Evolutionary conservation across 30 jellyfish, hydroid and myxozoan species (phyloP), one percentile per base, ranked within the genome.

Genomic region (Aurelia coerulea): DNA sequence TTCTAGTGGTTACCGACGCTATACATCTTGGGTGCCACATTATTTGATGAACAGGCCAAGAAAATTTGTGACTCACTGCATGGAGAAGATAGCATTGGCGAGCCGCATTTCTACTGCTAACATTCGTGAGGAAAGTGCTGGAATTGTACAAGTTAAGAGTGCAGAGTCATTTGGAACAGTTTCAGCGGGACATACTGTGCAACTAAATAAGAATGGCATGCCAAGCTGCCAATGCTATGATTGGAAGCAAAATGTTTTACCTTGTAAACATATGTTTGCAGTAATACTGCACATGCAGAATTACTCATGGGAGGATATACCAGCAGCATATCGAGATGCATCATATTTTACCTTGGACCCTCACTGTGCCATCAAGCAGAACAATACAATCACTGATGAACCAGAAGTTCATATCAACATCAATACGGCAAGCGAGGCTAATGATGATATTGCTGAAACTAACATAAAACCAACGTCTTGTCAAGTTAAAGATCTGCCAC

Each of bases 261-360:
- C 92, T 3, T 83, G 92, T 34, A 83, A 83, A 35, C 92, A 83
- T 23, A 83, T 83, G 92, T 54, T 83, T 58, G 80, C 87, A 18
- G 60, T 69, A 2, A 68, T 66, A 2, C 5, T 53, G 14, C 83
- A 68, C 17, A 2, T 29, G 66, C 33, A 16, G 46, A 17, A 65
- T 1, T 53, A 66, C 23, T 33, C 85, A 6, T 69, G 92, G 86
- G 79, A 72, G n/a, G 17, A 10, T 8, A 1, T 83, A 10, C 92
- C 86, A 29, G 52, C 18, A 73, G 84, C 68, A 73, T 73, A 73
- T 23, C 8, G 84, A 73, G 33, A 46, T 46, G 53, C 70, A 4
- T 8, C 68, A 0, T 73, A 73, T 12, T 73, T 73, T 46, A 73
- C 68, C 33, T 23, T 46, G 70, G 84, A 73, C 16, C n/a, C 12